Base-by-base conservation (phyloP, 92 coral and sea anemone genomes). In the Epizoanthus fatuus region DNA sequence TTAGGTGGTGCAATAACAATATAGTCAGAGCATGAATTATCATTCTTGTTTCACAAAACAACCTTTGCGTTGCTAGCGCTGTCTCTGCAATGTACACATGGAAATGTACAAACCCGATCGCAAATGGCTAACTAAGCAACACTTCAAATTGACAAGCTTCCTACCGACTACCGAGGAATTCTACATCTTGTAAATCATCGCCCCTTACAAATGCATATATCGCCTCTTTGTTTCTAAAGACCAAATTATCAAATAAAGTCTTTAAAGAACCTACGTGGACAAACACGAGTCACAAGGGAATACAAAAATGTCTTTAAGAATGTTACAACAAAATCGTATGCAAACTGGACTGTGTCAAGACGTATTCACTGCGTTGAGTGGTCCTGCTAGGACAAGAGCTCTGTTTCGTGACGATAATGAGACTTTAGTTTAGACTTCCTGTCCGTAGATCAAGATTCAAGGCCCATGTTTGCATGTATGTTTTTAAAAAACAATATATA, bases 371-470 rank as follows among this genome's bases (percentile, higher is more conserved):
- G 63, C 69, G 47, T 5, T 47, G 14, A 25, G n/a, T 39, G 29
- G 82, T 77, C 70, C 19, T 44, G 82, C 64, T 40, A 17, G 54
- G 70, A 12, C 82, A 77, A 77, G 82, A 77, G 82, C 37, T 35
- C 81, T 52, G 62, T 58, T 58, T 77, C 82, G 82, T 77, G 82
- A 77, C 71, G 14, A 19, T 7, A 70, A 40, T 45, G 14, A 13
- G 55, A 42, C 49, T 12, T 40, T 12, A 10, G 57, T 77, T 77
- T 77, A 22, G 70, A 77, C 82, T 77, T 77, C 82, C 82, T 77
- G 82, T 77, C 69, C 70, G 53, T 12, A 49, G 53, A 44, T 49
- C 13, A 12, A n/a, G n/a, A n/a, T n/a, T n/a, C n/a, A n/a, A 49
- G 53, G 53, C 9, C 53, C 53, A 10, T 57, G 15, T n/a, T n/a